Conservation (phyloP, 2,113 vertebrate genomes). For the Delphinapterus leucas region DNA sequence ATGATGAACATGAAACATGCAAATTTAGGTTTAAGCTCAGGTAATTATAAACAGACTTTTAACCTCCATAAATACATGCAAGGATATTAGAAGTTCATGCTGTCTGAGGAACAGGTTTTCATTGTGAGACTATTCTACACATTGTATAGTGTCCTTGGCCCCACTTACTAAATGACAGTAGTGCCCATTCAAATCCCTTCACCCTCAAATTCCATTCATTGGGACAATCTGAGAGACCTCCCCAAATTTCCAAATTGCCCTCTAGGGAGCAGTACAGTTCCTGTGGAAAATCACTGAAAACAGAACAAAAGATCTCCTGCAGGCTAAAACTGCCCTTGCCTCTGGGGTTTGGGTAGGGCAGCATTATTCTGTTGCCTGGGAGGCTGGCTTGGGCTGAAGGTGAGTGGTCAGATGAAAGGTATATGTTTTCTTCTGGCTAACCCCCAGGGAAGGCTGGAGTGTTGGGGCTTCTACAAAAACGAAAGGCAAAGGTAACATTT, state of each 20-base stretch:
- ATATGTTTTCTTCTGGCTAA: not conserved
- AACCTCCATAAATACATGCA: not conserved
- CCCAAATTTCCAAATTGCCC: not conserved
- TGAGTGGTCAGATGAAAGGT: not conserved
- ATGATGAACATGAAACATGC: no score
- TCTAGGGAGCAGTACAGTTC: not conserved
- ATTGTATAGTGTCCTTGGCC: not conserved
- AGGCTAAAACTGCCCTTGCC: not conserved
- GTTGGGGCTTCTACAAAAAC: not conserved
- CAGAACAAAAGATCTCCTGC: not conserved
- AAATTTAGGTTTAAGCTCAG: not conserved
- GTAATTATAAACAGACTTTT: not conserved
- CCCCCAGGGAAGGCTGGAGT: not conserved
- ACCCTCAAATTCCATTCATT: not conserved
- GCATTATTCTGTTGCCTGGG: not conserved
- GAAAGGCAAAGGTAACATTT: not conserved
- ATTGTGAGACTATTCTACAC: not conserved
- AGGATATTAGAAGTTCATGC: not conserved
- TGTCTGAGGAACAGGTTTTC: not conserved
- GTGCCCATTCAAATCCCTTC: not conserved
- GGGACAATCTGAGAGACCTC: not conserved
- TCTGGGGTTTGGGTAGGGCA: accelerated
- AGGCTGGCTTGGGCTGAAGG: not conserved
- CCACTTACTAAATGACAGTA: not conserved
- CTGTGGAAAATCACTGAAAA: not conserved